Conservation (phyloP, 1,140 invertebrate species). For the Adoxophyes honmai region DNA sequence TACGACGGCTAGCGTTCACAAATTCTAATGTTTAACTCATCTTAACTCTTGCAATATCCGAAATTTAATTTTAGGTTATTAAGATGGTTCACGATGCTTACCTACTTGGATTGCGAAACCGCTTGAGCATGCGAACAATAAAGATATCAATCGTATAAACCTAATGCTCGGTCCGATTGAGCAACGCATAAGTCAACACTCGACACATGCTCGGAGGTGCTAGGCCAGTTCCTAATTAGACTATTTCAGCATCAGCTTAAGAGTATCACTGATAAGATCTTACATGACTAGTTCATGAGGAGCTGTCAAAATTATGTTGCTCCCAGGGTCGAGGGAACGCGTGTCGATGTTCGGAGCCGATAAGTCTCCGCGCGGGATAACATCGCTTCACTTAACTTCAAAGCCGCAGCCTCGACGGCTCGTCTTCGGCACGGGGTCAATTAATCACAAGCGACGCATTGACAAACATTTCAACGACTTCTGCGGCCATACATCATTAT, state of each 20-base stretch:
- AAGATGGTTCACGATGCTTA: background rate
- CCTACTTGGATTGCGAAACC: background rate
- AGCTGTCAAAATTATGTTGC: slow-evolving; percentile 4
- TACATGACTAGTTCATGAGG: background rate
- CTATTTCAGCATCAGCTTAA: background rate
- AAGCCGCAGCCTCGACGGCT: background rate
- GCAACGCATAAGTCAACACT: background rate
- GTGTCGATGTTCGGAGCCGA: background rate
- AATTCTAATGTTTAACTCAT: background rate
- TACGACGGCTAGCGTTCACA: background rate
- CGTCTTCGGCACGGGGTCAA: background rate
- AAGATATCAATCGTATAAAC: background rate
- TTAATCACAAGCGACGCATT: slow-evolving; percentile 2
- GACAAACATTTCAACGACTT: slow-evolving; percentile 1
- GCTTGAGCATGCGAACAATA: background rate
- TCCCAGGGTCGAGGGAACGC: background rate
- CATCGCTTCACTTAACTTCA: background rate
- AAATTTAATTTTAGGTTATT: background rate
- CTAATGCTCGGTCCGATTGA: background rate
- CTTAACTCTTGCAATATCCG: background rate
- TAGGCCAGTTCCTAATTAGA: background rate
- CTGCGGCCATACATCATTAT: background rate
- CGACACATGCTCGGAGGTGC: background rate
- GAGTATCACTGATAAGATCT: background rate
- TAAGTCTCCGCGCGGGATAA: slow-evolving; percentile 4